Evolutionary conservation across 2,888 invertebrate species (phyloP), one percentile per base, ranked within the genome.

Genomic region (Cryptocheilus praepositus): DNA sequence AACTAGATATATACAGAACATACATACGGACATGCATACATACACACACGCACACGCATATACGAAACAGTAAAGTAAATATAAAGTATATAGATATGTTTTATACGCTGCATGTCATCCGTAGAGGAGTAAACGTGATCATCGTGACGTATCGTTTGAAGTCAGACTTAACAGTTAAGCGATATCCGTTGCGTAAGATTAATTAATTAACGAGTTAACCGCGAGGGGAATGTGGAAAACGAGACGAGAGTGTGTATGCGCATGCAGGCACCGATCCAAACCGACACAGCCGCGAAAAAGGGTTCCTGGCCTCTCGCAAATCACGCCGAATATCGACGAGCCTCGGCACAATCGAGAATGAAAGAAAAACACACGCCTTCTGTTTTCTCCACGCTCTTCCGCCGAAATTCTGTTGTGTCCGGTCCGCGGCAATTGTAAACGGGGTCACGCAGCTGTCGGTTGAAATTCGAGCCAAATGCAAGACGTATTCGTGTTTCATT

Each of bases 101-200:
- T 88, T 88, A 85, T 88, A 88, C 88, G 87, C 86, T 86, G 83
- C 83, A 85, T 87, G 85, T 88, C 83, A 83, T 85, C 83, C 71
- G 74, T 85, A 84, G 81, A 73, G 76, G 76, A 82, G 69, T 80
- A 78, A 36, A 81, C 78, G 77, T 80, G 82, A 85, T 81, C 80
- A 81, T 81, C 71, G 74, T 82, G 77, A 78, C 61, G 70, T 79
- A 76, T 85, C 77, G 76, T 82, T 74, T 71, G 76, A 76, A 79
- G 70, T 74, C 74, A 72, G 65, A 57, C 57, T 61, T 55, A 51
- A 69, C 74, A 73, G 74, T 80, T 76, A 71, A 79, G 75, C 73
- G 74, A 76, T 80, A 74, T 79, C 76, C 74, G 78, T 77, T 81
- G 74, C 73, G 64, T 77, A 76, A 66, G 69, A 74, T 76, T 59